Percentiles rank a stretch among this genome's conserved stretches.
These are phyloP conservation scores for Meiosimyza platycephala DNA, from an alignment of 2,888 invertebrate genomes.

Conservation along the genomic window DNA sequence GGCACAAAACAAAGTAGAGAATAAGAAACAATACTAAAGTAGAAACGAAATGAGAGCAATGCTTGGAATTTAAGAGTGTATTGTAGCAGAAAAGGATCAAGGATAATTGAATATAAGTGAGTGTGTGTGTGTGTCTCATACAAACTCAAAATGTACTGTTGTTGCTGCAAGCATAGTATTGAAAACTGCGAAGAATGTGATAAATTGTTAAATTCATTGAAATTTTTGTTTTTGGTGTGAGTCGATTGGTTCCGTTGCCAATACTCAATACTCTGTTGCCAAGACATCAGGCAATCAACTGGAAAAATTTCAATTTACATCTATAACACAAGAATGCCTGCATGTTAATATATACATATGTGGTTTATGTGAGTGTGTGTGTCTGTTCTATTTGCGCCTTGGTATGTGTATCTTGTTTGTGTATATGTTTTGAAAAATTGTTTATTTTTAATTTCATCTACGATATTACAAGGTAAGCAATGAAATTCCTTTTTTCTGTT, in stretches of 20 bases:
- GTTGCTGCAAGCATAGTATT: too few relatives aligned
- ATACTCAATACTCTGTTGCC: background rate
- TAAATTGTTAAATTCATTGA: conserved; percentile 3
- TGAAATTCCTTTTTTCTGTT: background rate
- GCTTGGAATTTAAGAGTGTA: conserved; percentile 12
- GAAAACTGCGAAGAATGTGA: conserved; percentile 13
- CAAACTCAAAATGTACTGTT: too few relatives aligned
- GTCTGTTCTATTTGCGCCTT: background rate
- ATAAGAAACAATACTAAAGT: background rate
- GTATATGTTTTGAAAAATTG: background rate
- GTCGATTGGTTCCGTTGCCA: background rate
- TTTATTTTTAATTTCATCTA: conserved; percentile 18
- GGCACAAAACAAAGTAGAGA: too few relatives aligned
- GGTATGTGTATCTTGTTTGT: background rate
- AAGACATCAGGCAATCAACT: conserved; percentile 15
- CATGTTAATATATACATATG: background rate
- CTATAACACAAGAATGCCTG: conserved; percentile 3
- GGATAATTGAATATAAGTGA: conserved; percentile 18
- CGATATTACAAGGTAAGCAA: background rate
- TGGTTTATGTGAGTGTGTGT: background rate
- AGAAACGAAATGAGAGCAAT: background rate
- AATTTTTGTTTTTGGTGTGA: too few relatives aligned
- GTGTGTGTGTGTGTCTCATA: background rate
- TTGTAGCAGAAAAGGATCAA: conserved; percentile 15
- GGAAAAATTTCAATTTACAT: conserved; percentile 16